Evolutionary conservation across 2,113 vertebrate species (phyloP).

Genomic region (Thryonomys swinderianus): DNA sequence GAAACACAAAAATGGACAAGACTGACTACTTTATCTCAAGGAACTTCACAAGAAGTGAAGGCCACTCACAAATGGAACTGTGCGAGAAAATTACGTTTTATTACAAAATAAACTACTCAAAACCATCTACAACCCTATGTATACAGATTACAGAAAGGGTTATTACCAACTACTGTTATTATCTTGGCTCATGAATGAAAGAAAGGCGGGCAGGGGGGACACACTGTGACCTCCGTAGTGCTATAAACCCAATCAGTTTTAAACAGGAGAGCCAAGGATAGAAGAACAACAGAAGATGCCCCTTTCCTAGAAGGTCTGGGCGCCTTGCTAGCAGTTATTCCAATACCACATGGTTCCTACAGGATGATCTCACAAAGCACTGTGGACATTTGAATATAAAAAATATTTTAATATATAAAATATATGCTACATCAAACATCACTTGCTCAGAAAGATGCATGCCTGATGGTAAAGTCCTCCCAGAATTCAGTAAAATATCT

Average conservation of each 20-base stretch:
- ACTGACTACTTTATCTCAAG: slow-evolving; percentile 42
- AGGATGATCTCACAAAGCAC: background rate
- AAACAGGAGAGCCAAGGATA: background rate
- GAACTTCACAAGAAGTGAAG: slow-evolving; percentile 31
- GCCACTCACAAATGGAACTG: background rate
- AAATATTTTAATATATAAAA: background rate
- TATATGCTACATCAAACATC: background rate
- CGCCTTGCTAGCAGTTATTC: background rate
- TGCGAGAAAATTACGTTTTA: background rate
- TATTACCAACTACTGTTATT: background rate
- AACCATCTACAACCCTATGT: background rate
- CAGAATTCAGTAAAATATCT: slow-evolving; percentile 17
- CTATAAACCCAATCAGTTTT: background rate
- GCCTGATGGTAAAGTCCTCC: background rate
- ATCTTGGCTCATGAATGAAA: background rate
- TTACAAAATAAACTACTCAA: slow-evolving; percentile 24
- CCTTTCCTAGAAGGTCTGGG: background rate
- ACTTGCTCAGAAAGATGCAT: background rate
- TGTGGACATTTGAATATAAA: background rate
- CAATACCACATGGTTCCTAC: background rate
- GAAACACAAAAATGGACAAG: background rate
- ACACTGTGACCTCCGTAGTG: background rate
- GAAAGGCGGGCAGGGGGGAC: background rate
- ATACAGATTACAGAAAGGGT: background rate
- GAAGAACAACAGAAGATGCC: background rate